Base-by-base conservation (phyloP, 2,888 invertebrate genomes). In the Trimorus sp. region DNA sequence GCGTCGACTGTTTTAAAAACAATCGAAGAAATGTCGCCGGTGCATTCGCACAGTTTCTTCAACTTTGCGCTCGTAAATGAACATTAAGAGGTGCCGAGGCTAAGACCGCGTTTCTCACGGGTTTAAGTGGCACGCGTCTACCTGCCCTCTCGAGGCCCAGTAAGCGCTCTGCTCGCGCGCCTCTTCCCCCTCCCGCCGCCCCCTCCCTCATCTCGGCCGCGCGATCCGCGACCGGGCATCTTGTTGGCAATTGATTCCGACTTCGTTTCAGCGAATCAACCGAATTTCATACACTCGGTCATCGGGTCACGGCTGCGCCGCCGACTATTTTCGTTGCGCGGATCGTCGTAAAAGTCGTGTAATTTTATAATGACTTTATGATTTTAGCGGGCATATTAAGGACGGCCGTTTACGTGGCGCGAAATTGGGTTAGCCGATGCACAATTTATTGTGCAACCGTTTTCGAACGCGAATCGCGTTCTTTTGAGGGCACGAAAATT, bases 21-120 rank as follows among this genome's bases (percentile, higher is more conserved):
- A 53, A 78, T 78, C 66, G 62, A 69, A 40, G 74, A 80, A 71
- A 71, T 65, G 68, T 59, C 71, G 48, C 51, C 69, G 66, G 53
- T 60, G 51, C 71, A 56, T 60, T 71, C 62, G 65, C 74, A 71
- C 73, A 75, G 82, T 83, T 82, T 84, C 75, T 83, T 81, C 82
- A 83, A 84, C 83, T 84, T 71, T 70, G 69, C 45, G 73, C 78
- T 82, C 73, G 71, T 78, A 76, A 79, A 82, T 82, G 84, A 75
- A 77, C 79, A 80, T 79, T 79, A 79, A 88, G 89, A 90, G 89
- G 89, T 88, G 89, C 88, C 91, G 91, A 90, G 91, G 91, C 91
- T 91, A 88, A 90, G 91, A 91, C 91, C 91, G 91, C 91, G 91
- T 91, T 91, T 91, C 89, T 88, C 87, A 88, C 85, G 86, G 88